Percentiles rank a stretch among this genome's conserved stretches.
Conservation (phyloP, 2,888 invertebrate genomes). For the Cryptocephalus primarius region DNA sequence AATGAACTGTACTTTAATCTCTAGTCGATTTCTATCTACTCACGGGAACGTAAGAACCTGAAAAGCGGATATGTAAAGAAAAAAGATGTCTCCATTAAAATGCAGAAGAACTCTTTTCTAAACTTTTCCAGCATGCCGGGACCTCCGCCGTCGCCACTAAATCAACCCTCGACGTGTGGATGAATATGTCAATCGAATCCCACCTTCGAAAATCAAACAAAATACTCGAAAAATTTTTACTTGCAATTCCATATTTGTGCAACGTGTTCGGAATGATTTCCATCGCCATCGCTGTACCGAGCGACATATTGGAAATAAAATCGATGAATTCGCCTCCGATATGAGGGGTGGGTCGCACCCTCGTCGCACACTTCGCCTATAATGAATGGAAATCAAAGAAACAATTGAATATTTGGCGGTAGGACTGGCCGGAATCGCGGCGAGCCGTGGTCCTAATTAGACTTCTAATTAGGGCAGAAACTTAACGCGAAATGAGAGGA, state of each 20-base stretch:
- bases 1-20: too few species aligned
- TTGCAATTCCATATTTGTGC: conserved; percentile 1
- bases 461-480: conserved; percentile 25
- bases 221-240: neutral
- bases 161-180: too few species aligned
- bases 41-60: too few species aligned
- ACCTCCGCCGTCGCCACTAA: too few species aligned
- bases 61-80: too few species aligned
- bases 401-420: neutral
- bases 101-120: too few species aligned
- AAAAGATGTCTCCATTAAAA: too few species aligned
- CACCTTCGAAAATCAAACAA: too few species aligned
- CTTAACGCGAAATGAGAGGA: conserved; percentile 26
- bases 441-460: neutral
- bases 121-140: too few species aligned
- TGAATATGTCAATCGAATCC: too few species aligned
- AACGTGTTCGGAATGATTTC: conserved; percentile 1
- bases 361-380: neutral
- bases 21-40: too few species aligned
- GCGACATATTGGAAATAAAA: conserved; percentile 23
- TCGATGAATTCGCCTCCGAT: conserved; percentile 20
- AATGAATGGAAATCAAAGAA: too few species aligned
- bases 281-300: conserved; percentile 18
- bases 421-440: neutral
- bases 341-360: conserved; percentile 13